Conservation (phyloP, 2,113 vertebrate genomes). For the Tinamus guttatus region DNA sequence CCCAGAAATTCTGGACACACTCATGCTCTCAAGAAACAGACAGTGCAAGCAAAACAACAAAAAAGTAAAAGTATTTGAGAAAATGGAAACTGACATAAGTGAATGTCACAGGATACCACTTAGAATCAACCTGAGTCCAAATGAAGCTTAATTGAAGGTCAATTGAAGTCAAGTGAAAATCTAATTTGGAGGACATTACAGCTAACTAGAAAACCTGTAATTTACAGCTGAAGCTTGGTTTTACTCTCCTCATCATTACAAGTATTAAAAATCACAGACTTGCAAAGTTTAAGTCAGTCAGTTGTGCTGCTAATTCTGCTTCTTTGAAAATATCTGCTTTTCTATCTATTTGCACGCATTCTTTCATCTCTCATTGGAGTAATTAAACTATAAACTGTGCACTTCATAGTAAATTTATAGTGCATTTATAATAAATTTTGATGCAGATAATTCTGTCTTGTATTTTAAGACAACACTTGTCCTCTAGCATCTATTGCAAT, state of each 20-base stretch:
- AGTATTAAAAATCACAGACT: not conserved
- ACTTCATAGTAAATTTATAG: too few relatives aligned
- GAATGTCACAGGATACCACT: not conserved
- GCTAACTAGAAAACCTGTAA: not conserved
- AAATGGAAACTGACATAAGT: not conserved
- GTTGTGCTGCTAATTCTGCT: not conserved
- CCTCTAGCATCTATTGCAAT: not conserved
- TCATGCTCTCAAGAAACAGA: not conserved
- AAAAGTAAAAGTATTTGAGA: not conserved
- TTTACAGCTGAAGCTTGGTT: not conserved
- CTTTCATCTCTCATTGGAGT: too few relatives aligned
- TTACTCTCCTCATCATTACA: not conserved
- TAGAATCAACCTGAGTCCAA: too few relatives aligned
- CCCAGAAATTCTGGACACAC: not conserved
- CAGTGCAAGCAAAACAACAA: too few relatives aligned
- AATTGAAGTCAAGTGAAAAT: not conserved
- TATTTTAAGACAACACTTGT: not conserved
- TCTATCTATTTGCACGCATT: not conserved
- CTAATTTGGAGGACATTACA: not conserved
- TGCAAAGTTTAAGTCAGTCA: too few relatives aligned
- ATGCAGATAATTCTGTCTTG: too few relatives aligned
- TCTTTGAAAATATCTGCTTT: rapidly evolving
- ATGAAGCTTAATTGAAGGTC: not conserved
- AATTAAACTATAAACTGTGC: too few relatives aligned
- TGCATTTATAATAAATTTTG: rapidly evolving